Percentiles rank a stretch among this genome's conserved stretches.
phyloP scores from a whole-genome alignment of 2,888 invertebrate species.

The Cephus rjabovi region DNA sequence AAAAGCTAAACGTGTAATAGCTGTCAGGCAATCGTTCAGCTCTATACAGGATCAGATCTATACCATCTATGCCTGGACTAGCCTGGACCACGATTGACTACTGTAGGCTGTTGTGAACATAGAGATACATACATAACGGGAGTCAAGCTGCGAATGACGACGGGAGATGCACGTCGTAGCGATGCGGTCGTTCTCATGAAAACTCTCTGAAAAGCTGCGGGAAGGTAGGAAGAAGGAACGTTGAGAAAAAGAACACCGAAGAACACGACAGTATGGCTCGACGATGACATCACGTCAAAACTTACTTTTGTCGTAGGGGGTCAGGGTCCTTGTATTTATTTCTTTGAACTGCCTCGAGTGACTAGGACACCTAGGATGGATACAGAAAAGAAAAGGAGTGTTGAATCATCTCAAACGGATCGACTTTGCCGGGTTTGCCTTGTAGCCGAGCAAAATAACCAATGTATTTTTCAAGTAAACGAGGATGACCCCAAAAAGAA shows the following conservation, averaged over 20 bases:
- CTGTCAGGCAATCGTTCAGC: neutral
- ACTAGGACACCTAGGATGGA: neutral
- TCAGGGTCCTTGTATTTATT: neutral
- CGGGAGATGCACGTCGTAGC: too few relatives aligned
- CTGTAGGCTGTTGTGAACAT: too few relatives aligned
- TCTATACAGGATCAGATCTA: neutral
- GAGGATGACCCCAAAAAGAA: conserved; percentile 22
- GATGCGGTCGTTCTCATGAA: too few relatives aligned
- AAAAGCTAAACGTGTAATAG: neutral
- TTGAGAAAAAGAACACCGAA: neutral
- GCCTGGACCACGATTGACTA: too few relatives aligned
- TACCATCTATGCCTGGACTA: neutral
- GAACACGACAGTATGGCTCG: neutral
- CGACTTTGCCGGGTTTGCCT: conserved; percentile 52
- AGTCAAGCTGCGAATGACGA: too few relatives aligned
- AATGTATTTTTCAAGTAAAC: conserved; percentile 40
- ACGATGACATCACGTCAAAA: conserved; percentile 2
- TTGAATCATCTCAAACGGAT: conserved; percentile 11
- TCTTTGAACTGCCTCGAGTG: neutral
- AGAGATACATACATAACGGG: too few relatives aligned
- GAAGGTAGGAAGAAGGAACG: neutral
- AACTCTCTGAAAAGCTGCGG: too few relatives aligned
- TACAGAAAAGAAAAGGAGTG: neutral
- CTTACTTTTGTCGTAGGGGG: neutral
- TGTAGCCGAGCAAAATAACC: conserved; percentile 38